Base-by-base conservation (phyloP, 1,140 invertebrate genomes). In the Plutomurus gul region DNA sequence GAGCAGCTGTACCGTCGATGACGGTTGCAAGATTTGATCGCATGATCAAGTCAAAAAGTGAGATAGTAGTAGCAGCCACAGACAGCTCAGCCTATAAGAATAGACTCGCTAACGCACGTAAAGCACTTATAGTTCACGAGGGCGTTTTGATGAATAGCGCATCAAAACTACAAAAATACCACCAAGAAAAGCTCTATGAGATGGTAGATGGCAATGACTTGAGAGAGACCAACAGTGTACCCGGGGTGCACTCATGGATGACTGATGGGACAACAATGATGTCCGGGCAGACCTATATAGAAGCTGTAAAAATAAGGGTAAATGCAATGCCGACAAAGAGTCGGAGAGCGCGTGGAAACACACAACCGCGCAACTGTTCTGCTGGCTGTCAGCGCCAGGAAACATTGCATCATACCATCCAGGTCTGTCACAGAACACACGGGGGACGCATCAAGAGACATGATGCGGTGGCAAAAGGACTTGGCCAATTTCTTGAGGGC, bases 391-490 rank as follows among this genome's bases (percentile, higher is more conserved):
- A 11, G 3, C n/a, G n/a, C 7, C 79, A 51, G 22, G 86, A 87
- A 71, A 87, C 86, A 0, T 77, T 84, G 0, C 83, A 84, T 18
- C 87, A 88, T 47, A 79, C 85, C 11, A 82, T 87, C 4, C 86
- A 87, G 73, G 72, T 73, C 4, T 88, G 87, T 76, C 79, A 79
- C 30, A 47, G 86, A 46, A 86, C 86, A 0, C 86, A 87, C 77
- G 84, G 84, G 16, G 84, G 83, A 4, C 79, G 85, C 0, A 84
- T 87, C n/a, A 27, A 80, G 11, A 81, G 86, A 8, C 87, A 87
- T 30, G 56, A 86, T 77, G 81, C 86, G 1, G 78, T 85, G 3
- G 70, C 22, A 18, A 79, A 78, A 25, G 75, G 72, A 4, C 4
- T 84, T 1, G 43, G 25, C 0, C 13, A 5, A 4, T 47, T n/a